Conservation (phyloP, 92 coral and sea anemone genomes). For the Palythoa heliodiscus region DNA sequence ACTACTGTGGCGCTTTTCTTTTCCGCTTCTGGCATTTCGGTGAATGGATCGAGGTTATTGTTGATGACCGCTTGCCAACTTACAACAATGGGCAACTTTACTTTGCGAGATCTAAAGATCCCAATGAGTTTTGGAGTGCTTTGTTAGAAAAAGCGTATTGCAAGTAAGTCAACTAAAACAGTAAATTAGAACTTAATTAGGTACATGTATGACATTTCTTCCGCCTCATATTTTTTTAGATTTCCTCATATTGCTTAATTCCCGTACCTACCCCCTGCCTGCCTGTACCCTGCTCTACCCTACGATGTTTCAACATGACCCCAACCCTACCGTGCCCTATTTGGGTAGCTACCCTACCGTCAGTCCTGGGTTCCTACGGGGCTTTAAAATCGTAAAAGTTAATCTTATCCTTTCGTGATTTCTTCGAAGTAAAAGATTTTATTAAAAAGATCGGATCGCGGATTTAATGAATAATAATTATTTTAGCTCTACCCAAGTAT, state of each 20-base stretch:
- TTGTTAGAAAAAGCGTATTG: constrained; percentile 42
- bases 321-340: too few species aligned
- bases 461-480: too few species aligned
- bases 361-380: too few species aligned
- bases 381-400: too few species aligned
- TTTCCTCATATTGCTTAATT: too few species aligned
- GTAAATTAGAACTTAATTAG: not conserved
- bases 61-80: constrained; percentile 34
- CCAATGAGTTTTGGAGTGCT: constrained; percentile 43
- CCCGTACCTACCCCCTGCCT: not conserved
- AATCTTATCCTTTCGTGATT: too few species aligned
- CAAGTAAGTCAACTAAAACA: constrained; percentile 12
- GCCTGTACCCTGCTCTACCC: not conserved
- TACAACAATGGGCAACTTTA: constrained; percentile 13
- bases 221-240: not conserved
- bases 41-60: constrained; percentile 33
- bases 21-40: constrained; percentile 42
- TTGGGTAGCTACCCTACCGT: too few species aligned
- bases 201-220: not conserved
- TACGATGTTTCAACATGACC: too few species aligned
- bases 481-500: too few species aligned
- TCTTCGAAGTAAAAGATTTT: too few species aligned
- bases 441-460: too few species aligned
- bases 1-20: constrained; percentile 30
- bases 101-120: constrained; percentile 26